Evolutionary conservation across 1,140 invertebrate genomes (phyloP).

Genomic region (Nixonia krombeini): DNA sequence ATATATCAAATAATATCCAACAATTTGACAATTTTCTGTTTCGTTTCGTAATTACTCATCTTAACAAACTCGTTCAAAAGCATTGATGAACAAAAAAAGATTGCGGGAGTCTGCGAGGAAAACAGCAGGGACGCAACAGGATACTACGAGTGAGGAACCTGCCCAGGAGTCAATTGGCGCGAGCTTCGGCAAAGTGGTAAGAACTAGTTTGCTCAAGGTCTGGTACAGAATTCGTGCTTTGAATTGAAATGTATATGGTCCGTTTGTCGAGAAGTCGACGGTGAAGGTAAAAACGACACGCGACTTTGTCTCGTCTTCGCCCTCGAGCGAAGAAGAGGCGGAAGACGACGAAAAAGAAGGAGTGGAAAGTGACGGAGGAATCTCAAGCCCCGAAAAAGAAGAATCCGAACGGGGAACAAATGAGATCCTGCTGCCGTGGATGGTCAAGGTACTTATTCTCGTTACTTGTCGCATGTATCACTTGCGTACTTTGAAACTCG

Average conservation of each 20-base stretch:
- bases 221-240: slow-evolving; percentile 61
- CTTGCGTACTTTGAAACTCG: slow-evolving; percentile 2
- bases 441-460: slow-evolving; percentile 31
- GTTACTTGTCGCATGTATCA: slow-evolving; percentile 2
- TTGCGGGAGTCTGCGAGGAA: slow-evolving; percentile 21
- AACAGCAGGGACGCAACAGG: neutral
- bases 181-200: slow-evolving; percentile 52
- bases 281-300: slow-evolving; percentile 40
- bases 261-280: slow-evolving; percentile 27
- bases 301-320: slow-evolving; percentile 24
- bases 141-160: slow-evolving; percentile 4
- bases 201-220: slow-evolving; percentile 62
- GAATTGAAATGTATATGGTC: slow-evolving; percentile 47
- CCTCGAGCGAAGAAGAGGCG: slow-evolving; percentile 31
- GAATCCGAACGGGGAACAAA: slow-evolving; percentile 15
- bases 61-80: too few relatives aligned
- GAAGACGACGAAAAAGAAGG: slow-evolving; percentile 45
- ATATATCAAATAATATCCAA: too few relatives aligned
- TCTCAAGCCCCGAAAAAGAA: slow-evolving; percentile 36
- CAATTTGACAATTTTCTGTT: too few relatives aligned
- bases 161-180: slow-evolving; percentile 45
- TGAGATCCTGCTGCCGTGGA: slow-evolving; percentile 46
- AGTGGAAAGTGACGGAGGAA: slow-evolving; percentile 50
- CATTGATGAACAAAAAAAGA: slow-evolving; percentile 52
- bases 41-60: too few relatives aligned